Evolutionary conservation across 2,113 vertebrate genomes (phyloP).

Genomic region (Scolopax mira): DNA sequence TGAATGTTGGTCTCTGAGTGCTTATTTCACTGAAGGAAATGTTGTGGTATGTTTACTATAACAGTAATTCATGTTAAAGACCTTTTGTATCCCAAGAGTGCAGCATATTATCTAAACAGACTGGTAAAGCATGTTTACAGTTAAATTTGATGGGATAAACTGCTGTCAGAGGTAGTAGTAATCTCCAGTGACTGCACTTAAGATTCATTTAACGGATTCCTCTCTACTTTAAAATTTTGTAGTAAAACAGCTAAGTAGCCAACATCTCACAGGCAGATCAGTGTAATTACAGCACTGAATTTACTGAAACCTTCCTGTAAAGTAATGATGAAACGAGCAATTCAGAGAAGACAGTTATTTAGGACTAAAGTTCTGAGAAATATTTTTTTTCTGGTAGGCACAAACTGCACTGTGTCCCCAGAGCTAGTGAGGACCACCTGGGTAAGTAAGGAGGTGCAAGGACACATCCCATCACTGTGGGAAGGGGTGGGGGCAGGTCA

Average conservation of each 20-base stretch:
- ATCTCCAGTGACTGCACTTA: not conserved
- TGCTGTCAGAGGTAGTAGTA: not conserved
- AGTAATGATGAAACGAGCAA: not conserved
- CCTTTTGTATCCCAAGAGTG: not conserved
- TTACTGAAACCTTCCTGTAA: not conserved
- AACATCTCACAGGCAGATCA: not conserved
- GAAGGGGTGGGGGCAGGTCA: not conserved
- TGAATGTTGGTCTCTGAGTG: not conserved
- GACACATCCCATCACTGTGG: accelerated
- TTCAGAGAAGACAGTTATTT: not conserved
- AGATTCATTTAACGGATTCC: not conserved
- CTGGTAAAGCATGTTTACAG: not conserved
- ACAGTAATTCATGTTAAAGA: not conserved
- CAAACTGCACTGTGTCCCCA: too few relatives aligned
- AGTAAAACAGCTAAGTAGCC: not conserved
- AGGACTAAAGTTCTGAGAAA: not conserved
- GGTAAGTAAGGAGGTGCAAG: not conserved
- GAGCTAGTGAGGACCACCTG: not conserved
- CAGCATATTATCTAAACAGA: not conserved
- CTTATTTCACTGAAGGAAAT: not conserved
- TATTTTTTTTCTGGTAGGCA: not conserved
- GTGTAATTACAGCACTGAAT: not conserved
- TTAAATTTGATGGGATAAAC: not conserved
- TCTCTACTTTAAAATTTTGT: not conserved
- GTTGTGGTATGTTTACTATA: not conserved